These are phyloP conservation scores for Polymixis flavicincta DNA, from an alignment of 2,888 invertebrate genomes.

Conservation along the genomic window DNA sequence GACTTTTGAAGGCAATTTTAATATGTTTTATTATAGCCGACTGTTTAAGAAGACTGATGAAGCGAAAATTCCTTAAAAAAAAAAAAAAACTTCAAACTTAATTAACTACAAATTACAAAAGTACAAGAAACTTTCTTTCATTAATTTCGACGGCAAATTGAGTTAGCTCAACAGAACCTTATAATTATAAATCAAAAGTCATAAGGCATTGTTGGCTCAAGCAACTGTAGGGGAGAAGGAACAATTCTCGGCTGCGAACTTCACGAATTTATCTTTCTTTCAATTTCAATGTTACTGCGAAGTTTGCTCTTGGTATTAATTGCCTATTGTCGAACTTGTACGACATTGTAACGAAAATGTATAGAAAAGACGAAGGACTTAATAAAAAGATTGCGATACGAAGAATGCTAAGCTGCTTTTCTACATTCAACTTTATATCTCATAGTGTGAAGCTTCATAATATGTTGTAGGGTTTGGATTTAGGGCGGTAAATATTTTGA, in stretches of 20 bases:
- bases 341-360: constrained; percentile 57
- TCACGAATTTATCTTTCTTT: constrained; percentile 77
- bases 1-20: background rate
- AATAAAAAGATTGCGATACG: constrained; percentile 42
- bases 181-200: constrained; percentile 69
- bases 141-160: constrained; percentile 58
- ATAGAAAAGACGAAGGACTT: constrained; percentile 45
- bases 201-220: constrained; percentile 68
- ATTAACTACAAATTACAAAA: constrained; percentile 45
- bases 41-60: background rate
- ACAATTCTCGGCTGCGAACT: constrained; percentile 67
- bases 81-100: constrained; percentile 11
- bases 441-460: background rate
- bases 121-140: constrained; percentile 45
- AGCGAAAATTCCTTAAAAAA: background rate
- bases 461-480: constrained; percentile 11
- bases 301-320: constrained; percentile 73
- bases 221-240: constrained; percentile 59
- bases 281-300: constrained; percentile 69
- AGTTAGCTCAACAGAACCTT: constrained; percentile 59
- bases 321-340: constrained; percentile 72
- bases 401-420: too few relatives aligned
- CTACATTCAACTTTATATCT: background rate
- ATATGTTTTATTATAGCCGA: background rate
- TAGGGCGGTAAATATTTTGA: constrained; percentile 9